Evolutionary conservation across 2,888 invertebrate genomes (phyloP).

Genomic region (Drosophila pegasa): DNA sequence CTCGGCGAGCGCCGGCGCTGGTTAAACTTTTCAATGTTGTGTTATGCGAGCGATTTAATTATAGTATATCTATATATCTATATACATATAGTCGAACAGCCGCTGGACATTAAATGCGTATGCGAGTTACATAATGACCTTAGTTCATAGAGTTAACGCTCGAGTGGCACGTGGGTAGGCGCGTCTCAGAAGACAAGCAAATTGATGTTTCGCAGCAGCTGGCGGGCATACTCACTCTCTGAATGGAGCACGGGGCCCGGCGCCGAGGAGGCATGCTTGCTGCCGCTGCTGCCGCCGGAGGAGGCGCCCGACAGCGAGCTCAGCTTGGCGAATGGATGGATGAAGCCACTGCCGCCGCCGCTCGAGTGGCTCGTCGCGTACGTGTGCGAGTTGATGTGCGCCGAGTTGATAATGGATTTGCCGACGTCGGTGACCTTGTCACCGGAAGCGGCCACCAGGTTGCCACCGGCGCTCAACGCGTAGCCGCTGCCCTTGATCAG

Average conservation of each 20-base stretch:
- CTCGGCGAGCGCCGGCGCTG: constrained; percentile 32
- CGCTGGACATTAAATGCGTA: constrained; percentile 37
- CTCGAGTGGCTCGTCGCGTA: constrained; percentile 69
- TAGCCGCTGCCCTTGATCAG: constrained; percentile 93
- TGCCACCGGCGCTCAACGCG: constrained; percentile 88
- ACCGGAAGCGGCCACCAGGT: constrained; percentile 90
- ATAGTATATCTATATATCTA: constrained; percentile 18
- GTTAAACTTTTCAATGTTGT: constrained; percentile 48
- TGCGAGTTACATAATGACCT: constrained; percentile 59
- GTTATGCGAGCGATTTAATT: constrained; percentile 50
- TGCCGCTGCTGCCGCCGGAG: constrained; percentile 80
- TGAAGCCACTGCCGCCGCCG: constrained; percentile 58
- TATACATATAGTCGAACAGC: constrained; percentile 46
- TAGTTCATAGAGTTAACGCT: constrained; percentile 43
- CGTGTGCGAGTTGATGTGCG: constrained; percentile 87
- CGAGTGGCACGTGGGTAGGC: constrained; percentile 5
- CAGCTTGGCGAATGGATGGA: constrained; percentile 82
- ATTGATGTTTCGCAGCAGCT: constrained; percentile 56
- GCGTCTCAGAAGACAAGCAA: constrained; percentile 52
- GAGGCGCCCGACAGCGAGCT: constrained; percentile 83
- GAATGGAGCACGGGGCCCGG: constrained; percentile 78
- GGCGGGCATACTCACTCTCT: constrained; percentile 82
- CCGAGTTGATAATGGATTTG: constrained; percentile 91
- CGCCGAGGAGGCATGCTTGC: constrained; percentile 54
- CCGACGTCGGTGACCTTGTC: constrained; percentile 92